Conservation (phyloP, 2,113 vertebrate species). For the Paraplagusia blochii region DNA sequence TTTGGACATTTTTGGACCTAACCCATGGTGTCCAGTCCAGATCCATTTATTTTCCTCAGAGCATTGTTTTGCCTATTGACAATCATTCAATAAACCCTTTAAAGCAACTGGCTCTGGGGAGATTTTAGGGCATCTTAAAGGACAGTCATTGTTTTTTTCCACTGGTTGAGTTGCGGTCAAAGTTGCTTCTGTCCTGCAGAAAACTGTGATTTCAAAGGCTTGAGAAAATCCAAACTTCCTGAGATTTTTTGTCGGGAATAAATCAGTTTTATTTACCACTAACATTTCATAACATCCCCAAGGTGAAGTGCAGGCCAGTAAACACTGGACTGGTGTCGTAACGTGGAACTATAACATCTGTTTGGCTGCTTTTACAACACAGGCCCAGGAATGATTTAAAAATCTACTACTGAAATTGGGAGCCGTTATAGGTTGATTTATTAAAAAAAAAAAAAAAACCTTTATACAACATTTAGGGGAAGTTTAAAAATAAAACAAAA, state of each 20-base stretch:
- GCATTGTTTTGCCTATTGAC: not conserved
- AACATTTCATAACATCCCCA: no score
- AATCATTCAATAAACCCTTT: not conserved
- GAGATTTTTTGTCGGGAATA: no score
- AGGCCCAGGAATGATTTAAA: no score
- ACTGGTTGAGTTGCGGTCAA: not conserved
- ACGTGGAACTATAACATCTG: no score
- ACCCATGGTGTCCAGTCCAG: not conserved
- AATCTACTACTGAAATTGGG: slow-evolving; percentile 22
- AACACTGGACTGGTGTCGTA: no score
- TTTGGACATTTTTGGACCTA: not conserved
- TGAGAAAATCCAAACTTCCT: no score
- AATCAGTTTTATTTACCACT: no score
- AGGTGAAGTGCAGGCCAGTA: no score
- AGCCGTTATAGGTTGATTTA: slow-evolving; percentile 42
- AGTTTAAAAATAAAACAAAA: not conserved
- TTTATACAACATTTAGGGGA: no score
- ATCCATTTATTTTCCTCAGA: not conserved
- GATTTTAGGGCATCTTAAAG: not conserved
- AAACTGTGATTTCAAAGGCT: no score
- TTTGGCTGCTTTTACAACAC: no score
- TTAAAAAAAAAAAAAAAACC: not conserved
- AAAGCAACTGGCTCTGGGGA: not conserved
- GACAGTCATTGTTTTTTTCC: not conserved
- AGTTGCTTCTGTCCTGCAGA: not conserved